Base-by-base conservation (phyloP, 2,888 invertebrate genomes). In the Tetrapedia diversipes region DNA sequence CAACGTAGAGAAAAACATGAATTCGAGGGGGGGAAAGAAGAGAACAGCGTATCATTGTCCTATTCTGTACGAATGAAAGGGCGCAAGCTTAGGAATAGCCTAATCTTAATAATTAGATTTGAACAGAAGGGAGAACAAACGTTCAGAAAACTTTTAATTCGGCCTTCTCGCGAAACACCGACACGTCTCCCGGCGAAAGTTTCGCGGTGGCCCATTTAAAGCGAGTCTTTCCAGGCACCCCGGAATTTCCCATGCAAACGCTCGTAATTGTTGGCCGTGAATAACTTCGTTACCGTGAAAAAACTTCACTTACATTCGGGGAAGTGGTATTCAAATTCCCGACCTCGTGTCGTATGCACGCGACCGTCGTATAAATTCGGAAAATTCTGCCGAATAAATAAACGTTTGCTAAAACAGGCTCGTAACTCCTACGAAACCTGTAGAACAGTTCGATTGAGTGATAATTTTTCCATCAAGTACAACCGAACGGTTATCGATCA, bases 261-360 rank as follows among this genome's bases (percentile, higher is more conserved):
- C 37, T 39, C 43, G 64, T 47, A 45, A 74, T 72, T 74, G 74
- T 74, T 59, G 45, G 53, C 45, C 51, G 72, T 64, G 74, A 72
- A 72, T 71, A 72, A 64, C 59, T 72, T 72, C 45, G 64, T 74
- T 72, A 74, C 43, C 47, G 16, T 27, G 39, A 39, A 54, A 45
- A n/a, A 63, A 27, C 43, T 37, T 53, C 41, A 57, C 53, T 63
- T 63, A 43, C 43, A 11, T 71, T 43, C 22, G 34, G 37, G n/a
- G n/a, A 66, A 54, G 59, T 53, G 16, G 51, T 41, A 59, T 74
- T 71, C 64, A 71, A 74, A 64, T 41, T 32, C 16, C 4, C 53
- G 14, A n/a, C 45, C 57, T 51, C 49, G 32, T 57, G 37, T 37
- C n/a, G 41, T n/a, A 10, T n/a, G 22, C 47, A 49, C 63, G 61